A percentile compares a stretch with the other conserved stretches of the same genome.
phyloP scores from a whole-genome alignment of 2,113 vertebrate genomes.

The Microcebus jonahi region DNA sequence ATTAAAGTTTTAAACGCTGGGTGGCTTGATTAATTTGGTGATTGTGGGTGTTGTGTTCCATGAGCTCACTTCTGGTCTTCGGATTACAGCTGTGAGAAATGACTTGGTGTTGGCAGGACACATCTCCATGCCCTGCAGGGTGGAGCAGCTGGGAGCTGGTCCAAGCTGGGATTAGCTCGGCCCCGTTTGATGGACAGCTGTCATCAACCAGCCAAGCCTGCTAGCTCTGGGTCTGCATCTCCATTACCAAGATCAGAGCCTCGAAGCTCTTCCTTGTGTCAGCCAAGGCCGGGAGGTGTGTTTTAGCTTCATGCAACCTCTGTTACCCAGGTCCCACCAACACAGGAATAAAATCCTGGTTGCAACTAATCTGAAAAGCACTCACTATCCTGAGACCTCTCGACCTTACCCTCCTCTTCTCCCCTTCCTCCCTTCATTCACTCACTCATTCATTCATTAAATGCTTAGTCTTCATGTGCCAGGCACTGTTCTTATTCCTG shows the following conservation, averaged over 20 bases:
- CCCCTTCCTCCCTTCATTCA: not conserved
- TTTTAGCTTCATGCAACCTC: not conserved
- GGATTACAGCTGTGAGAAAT: not conserved
- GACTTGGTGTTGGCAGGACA: not conserved
- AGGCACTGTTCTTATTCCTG: not conserved
- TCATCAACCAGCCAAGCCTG: not conserved
- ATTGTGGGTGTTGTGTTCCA: not conserved
- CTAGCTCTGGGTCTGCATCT: not conserved
- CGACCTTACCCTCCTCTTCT: not conserved
- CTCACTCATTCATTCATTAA: not conserved
- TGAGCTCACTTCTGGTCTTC: not conserved
- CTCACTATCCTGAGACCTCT: no score
- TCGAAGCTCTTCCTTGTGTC: not conserved
- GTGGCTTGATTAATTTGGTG: conserved; percentile 49
- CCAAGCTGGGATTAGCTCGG: not conserved
- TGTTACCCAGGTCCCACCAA: not conserved
- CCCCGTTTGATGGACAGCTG: not conserved
- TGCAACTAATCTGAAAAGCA: not conserved
- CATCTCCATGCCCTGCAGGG: not conserved
- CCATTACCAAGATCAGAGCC: not conserved
- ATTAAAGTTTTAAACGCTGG: conserved; percentile 34
- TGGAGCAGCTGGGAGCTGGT: not conserved
- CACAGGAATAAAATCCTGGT: not conserved
- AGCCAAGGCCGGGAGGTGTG: not conserved
- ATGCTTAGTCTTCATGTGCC: not conserved